These are phyloP conservation scores for Papilio machaon DNA, from an alignment of 1,140 invertebrate species.

Conservation along the genomic window DNA sequence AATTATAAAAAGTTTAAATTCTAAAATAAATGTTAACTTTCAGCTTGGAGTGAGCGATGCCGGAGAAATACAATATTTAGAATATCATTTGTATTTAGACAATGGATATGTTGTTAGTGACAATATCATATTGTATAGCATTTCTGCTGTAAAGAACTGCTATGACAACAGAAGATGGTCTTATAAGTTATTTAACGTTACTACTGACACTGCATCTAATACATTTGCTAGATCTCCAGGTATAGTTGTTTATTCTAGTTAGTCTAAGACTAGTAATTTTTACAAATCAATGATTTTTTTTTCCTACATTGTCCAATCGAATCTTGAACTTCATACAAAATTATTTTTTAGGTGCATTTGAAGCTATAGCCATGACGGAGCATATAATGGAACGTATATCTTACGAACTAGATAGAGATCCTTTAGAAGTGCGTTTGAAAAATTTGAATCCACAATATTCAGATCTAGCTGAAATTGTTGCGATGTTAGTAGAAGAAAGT, in stretches of 20 bases:
- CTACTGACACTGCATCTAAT: constrained; percentile 85
- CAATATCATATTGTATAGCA: constrained; percentile 59
- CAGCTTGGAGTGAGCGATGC: constrained; percentile 84
- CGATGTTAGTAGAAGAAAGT: constrained; percentile 83
- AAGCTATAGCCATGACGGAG: constrained; percentile 88
- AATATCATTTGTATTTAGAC: constrained; percentile 84
- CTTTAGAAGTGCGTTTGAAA: constrained; percentile 84
- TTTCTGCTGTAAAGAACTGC: constrained; percentile 81
- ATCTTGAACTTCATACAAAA: background rate
- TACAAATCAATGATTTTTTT: too few relatives aligned
- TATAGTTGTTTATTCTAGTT: constrained; percentile 46
- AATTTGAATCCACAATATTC: constrained; percentile 83
- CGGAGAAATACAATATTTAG: constrained; percentile 86
- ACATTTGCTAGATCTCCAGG: constrained; percentile 85
- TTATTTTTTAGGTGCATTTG: constrained; percentile 82
- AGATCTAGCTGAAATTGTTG: constrained; percentile 82
- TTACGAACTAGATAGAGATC: constrained; percentile 85
- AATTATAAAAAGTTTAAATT: too few relatives aligned
- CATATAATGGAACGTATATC: constrained; percentile 93
- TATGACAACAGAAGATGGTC: constrained; percentile 84
- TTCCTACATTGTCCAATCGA: too few relatives aligned
- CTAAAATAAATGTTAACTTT: background rate
- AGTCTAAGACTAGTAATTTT: too few relatives aligned
- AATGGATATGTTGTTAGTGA: constrained; percentile 84
- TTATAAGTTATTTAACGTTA: constrained; percentile 81